phyloP scores from a whole-genome alignment of 2,888 invertebrate species.

The Anoncus sp. region DNA sequence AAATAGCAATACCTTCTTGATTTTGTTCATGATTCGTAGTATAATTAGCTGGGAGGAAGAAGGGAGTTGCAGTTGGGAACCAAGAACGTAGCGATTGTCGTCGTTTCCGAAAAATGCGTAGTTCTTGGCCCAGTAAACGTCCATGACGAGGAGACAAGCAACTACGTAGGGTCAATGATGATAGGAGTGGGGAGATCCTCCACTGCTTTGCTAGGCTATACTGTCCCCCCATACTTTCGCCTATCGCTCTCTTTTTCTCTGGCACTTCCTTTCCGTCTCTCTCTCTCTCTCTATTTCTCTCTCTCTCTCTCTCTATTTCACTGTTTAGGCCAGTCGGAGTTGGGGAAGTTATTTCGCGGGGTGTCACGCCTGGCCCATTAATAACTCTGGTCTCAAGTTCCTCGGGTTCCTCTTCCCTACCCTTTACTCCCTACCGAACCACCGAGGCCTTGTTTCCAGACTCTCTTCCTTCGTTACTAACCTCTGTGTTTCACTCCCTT shows the following conservation, averaged over 20 bases:
- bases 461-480: conserved; percentile 41
- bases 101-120: conserved; percentile 73
- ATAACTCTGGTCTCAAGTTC: conserved; percentile 72
- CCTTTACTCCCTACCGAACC: conserved; percentile 48
- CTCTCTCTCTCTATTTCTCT: conserved; percentile 8
- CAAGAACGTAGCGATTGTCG: conserved; percentile 54
- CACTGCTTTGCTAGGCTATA: conserved; percentile 17
- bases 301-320: conserved; percentile 16
- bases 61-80: conserved; percentile 18
- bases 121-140: conserved; percentile 77
- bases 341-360: conserved; percentile 78
- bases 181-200: conserved; percentile 36
- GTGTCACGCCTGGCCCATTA: conserved; percentile 80
- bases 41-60: conserved; percentile 1
- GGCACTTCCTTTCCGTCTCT: too few relatives aligned
- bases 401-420: conserved; percentile 56
- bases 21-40: too few relatives aligned
- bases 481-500: conserved; percentile 37
- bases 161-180: conserved; percentile 57
- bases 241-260: conserved; percentile 19
- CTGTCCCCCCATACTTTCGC: too few relatives aligned
- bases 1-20: background rate
- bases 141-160: conserved; percentile 72
- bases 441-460: conserved; percentile 35
- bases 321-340: conserved; percentile 53